A percentile compares a stretch with the other conserved stretches of the same genome.
These are phyloP conservation scores for Cnemophilus loriae DNA, from an alignment of 2,113 vertebrate genomes.

Conservation along the genomic window DNA sequence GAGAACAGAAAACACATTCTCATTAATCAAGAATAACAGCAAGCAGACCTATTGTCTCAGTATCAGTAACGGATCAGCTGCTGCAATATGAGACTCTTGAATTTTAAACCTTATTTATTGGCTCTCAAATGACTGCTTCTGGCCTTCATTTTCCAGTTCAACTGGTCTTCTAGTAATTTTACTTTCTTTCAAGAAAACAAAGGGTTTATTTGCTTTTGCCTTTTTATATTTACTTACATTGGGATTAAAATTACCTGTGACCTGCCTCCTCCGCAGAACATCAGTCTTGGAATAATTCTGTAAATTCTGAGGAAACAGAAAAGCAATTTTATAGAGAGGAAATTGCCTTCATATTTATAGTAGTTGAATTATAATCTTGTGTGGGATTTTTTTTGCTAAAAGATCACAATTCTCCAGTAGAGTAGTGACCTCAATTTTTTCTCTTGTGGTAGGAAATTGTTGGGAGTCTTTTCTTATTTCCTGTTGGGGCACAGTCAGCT, in stretches of 20 bases:
- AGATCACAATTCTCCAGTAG: not conserved
- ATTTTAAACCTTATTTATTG: not conserved
- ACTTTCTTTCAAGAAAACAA: not conserved
- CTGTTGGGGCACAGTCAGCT: not conserved
- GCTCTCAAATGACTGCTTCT: not conserved
- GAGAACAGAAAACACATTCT: not conserved
- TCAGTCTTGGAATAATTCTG: not conserved
- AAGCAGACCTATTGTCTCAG: not conserved
- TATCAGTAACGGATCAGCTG: not conserved
- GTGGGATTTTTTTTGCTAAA: not conserved
- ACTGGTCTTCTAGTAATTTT: not conserved
- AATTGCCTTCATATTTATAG: conserved; percentile 23
- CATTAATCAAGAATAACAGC: not conserved
- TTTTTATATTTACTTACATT: not conserved
- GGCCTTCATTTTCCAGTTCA: not conserved
- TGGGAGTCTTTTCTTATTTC: conserved; percentile 24
- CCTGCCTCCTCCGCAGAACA: not conserved
- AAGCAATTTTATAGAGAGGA: not conserved
- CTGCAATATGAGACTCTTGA: not conserved
- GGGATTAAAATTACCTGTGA: conserved; percentile 17
- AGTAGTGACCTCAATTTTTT: not conserved
- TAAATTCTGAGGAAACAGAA: not conserved
- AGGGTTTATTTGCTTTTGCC: not conserved
- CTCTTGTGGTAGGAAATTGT: not conserved
- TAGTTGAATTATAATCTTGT: not conserved